A percentile compares a stretch with the other conserved stretches of the same genome.
phyloP scores from a whole-genome alignment of 2,888 invertebrate species.

The Labia minor region DNA sequence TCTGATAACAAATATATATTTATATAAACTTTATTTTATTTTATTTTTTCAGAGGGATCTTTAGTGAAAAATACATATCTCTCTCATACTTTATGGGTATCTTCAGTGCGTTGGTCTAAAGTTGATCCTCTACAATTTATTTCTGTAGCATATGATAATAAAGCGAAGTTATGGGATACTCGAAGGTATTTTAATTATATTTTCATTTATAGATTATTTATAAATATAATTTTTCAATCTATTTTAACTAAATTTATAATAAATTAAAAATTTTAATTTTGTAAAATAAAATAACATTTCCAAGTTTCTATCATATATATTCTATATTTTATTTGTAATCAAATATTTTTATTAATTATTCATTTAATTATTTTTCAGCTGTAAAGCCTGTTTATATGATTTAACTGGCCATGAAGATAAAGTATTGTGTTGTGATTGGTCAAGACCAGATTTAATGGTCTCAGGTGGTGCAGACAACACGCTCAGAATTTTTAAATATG shows the following conservation, averaged over 20 bases:
- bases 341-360: no score
- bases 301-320: neutral
- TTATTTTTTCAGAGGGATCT: conserved; percentile 56
- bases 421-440: conserved; percentile 89
- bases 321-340: neutral
- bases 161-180: conserved; percentile 92
- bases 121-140: conserved; percentile 74
- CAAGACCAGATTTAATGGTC: conserved; percentile 69
- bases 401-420: conserved; percentile 89
- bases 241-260: neutral
- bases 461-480: conserved; percentile 92
- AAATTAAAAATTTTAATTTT: neutral
- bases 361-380: conserved; percentile 52
- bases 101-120: conserved; percentile 79
- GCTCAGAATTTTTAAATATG: conserved; percentile 73
- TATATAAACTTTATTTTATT: conserved; percentile 15
- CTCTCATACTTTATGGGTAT: conserved; percentile 86
- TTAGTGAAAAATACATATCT: conserved; percentile 80
- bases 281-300: neutral
- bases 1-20: no score
- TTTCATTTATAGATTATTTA: no score
- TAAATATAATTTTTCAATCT: neutral
- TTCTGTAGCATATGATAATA: conserved; percentile 83
- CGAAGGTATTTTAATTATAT: conserved; percentile 56
- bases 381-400: conserved; percentile 84